phyloP scores from a whole-genome alignment of 2,888 invertebrate species.

The Caenorhabditis sinica region DNA sequence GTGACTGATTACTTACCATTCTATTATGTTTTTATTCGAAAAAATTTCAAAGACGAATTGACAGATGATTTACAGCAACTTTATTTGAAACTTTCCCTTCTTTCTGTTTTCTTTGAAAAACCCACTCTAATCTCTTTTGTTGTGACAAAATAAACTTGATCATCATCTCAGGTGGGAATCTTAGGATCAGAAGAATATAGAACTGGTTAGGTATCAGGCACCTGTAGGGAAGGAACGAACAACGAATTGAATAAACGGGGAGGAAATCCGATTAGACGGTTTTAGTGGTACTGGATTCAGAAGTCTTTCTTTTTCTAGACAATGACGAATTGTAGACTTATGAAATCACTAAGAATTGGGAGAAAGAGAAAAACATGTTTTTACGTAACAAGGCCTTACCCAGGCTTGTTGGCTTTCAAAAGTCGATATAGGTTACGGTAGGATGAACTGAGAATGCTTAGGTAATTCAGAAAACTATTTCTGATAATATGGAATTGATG shows the following conservation, averaged over 20 bases:
- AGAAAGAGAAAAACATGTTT: constrained; percentile 5
- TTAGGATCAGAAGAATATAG: constrained; percentile 34
- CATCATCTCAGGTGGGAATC: constrained; percentile 1
- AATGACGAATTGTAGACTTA: constrained; percentile 5
- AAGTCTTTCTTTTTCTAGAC: constrained; percentile 3
- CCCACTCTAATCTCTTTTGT: constrained; percentile 2
- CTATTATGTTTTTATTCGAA: not conserved
- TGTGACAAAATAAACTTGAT: constrained; percentile 31
- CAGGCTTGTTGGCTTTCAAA: not conserved
- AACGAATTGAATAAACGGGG: not conserved
- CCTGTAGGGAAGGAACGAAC: constrained; percentile 1
- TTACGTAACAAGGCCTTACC: not conserved
- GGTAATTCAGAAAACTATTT: not conserved
- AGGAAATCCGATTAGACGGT: constrained; percentile 33
- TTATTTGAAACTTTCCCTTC: constrained; percentile 1
- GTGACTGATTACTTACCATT: constrained; percentile 24
- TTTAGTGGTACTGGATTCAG: not conserved
- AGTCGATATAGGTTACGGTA: not conserved
- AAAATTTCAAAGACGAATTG: no score
- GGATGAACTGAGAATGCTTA: not conserved
- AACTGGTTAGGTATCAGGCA: constrained; percentile 44
- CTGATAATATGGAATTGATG: no score
- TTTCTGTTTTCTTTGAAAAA: not conserved
- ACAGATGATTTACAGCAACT: not conserved
- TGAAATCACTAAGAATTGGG: not conserved